A percentile compares a stretch with the other conserved stretches of the same genome.
Conservation (phyloP, 2,797 vertebrate species). For the Anguilla anguilla region DNA sequence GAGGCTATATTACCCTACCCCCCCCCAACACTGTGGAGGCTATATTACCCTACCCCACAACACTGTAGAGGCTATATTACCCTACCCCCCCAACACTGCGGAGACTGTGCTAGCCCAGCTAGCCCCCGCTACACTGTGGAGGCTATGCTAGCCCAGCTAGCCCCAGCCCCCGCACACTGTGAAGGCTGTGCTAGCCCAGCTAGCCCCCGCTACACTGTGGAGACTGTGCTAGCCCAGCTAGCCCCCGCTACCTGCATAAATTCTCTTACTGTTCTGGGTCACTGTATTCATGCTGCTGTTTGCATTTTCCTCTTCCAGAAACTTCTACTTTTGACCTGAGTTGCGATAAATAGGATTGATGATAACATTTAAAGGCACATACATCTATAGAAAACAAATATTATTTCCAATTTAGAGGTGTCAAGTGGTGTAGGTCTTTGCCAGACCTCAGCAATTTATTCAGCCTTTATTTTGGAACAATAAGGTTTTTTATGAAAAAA, state of each 20-base stretch:
- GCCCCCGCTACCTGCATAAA: neutral
- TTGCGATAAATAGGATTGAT: conserved; percentile 25
- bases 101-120: no score
- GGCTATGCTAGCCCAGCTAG: no score
- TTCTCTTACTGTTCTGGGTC: neutral
- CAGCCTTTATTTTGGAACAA: conserved; percentile 27
- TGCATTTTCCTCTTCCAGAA: neutral
- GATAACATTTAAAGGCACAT: conserved; percentile 17
- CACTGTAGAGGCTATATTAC: no score
- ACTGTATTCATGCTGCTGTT: neutral
- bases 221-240: neutral
- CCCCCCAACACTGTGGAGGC: no score
- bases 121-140: no score
- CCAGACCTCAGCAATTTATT: conserved; percentile 17
- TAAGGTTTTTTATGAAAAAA: conserved; percentile 28
- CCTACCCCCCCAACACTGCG: no score
- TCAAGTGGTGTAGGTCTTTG: conserved; percentile 6
- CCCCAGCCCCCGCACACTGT: no score
- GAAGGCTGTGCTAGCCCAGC: neutral
- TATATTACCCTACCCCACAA: no score
- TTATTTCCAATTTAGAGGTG: conserved; percentile 23
- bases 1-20: no score
- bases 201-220: neutral
- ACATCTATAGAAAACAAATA: conserved; percentile 8
- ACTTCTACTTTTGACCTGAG: neutral